These are phyloP conservation scores for Gallirallus australis DNA, from an alignment of 2,797 vertebrate genomes.

Conservation along the genomic window DNA sequence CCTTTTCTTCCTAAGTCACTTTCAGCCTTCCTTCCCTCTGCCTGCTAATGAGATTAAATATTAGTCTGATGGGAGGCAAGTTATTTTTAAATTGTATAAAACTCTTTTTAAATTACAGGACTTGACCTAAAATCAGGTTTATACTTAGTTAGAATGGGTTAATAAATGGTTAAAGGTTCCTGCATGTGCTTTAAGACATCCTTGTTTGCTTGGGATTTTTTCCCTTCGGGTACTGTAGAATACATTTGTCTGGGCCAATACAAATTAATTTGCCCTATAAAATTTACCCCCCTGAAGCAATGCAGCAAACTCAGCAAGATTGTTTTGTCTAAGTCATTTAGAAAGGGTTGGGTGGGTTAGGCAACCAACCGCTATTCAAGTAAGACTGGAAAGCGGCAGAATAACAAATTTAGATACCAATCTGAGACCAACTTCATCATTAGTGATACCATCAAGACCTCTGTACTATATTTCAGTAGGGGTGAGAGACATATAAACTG, in stretches of 20 bases:
- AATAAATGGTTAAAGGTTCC: neutral
- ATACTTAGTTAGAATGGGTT: neutral
- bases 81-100: neutral
- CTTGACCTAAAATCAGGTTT: neutral
- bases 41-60: neutral
- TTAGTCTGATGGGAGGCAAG: neutral
- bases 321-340: constrained; percentile 24
- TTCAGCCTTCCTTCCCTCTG: neutral
- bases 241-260: neutral
- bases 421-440: constrained; percentile 15
- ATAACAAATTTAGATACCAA: neutral
- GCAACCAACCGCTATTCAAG: constrained; percentile 37
- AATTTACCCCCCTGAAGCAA: constrained; percentile 41
- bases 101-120: neutral
- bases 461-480: neutral
- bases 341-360: constrained; percentile 15
- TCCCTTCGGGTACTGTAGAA: neutral
- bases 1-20: neutral
- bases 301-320: constrained; percentile 30
- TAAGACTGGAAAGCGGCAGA: constrained; percentile 27
- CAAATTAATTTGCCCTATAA: constrained; percentile 32
- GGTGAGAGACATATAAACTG: neutral
- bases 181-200: neutral
- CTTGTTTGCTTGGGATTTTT: neutral
- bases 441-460: constrained; percentile 16